A percentile compares a stretch with the other conserved stretches of the same genome.
These are phyloP conservation scores for Pycnonotus jocosus DNA, from an alignment of 2,113 vertebrate species.

Conservation along the genomic window DNA sequence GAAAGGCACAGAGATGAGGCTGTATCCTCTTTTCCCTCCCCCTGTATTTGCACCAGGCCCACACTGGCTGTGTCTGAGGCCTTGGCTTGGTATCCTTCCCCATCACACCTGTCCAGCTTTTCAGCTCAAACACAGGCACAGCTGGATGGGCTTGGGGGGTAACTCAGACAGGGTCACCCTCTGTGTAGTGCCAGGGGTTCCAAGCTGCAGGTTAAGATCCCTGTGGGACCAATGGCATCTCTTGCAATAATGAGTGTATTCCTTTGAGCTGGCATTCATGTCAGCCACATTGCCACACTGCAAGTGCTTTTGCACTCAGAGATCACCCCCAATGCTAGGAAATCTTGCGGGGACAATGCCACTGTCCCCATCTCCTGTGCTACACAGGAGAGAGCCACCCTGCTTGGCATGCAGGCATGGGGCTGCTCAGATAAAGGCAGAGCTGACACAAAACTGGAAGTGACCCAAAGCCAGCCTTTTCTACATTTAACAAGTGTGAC, in stretches of 20 bases:
- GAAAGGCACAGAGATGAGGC: background rate
- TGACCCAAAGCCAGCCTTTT: slow-evolving; percentile 32
- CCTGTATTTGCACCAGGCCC: background rate
- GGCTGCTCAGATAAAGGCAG: background rate
- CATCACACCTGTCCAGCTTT: background rate
- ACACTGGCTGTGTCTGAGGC: accelerated
- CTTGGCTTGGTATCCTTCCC: background rate
- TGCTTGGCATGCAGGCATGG: background rate
- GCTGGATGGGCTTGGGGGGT: background rate
- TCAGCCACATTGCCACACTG: background rate
- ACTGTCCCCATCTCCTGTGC: background rate
- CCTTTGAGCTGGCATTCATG: background rate
- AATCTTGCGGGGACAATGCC: background rate
- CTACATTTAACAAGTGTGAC: slow-evolving; percentile 38
- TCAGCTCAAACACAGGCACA: background rate
- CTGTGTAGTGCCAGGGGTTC: background rate
- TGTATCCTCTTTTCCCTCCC: background rate
- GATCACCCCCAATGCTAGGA: accelerated
- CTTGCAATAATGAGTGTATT: background rate
- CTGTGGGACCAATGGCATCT: background rate
- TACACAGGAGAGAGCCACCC: accelerated
- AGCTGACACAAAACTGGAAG: slow-evolving; percentile 25
- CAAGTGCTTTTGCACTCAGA: background rate
- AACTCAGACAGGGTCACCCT: background rate
- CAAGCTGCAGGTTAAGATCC: background rate